These are phyloP conservation scores for Pseudolaguvia tuberculata DNA, from an alignment of 2,113 vertebrate species.

Conservation along the genomic window DNA sequence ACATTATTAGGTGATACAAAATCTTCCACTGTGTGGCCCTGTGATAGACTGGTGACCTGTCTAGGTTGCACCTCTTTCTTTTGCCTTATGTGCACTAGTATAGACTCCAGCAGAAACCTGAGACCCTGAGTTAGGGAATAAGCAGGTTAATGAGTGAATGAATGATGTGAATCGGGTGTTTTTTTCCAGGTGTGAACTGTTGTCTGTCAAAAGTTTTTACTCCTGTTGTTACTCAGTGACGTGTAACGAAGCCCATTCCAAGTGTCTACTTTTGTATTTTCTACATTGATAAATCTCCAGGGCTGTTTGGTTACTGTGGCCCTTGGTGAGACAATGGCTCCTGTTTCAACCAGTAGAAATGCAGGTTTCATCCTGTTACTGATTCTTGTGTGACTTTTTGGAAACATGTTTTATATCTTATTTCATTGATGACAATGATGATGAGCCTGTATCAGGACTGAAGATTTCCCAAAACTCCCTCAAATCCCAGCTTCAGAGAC, in stretches of 20 bases:
- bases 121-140: too few species aligned
- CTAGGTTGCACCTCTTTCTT: too few species aligned
- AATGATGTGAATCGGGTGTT: not conserved
- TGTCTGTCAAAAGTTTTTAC: not conserved
- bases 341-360: not conserved
- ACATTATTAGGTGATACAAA: too few species aligned
- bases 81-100: too few species aligned
- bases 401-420: conserved; percentile 4
- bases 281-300: not conserved
- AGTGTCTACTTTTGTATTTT: conserved; percentile 1
- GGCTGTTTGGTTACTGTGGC: not conserved
- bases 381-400: conserved; percentile 9
- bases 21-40: too few species aligned
- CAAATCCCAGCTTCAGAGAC: conserved; percentile 11
- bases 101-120: too few species aligned
- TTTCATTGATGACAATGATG: not conserved
- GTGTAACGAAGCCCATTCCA: not conserved
- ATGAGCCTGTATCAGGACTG: conserved; percentile 48
- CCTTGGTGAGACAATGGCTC: not conserved
- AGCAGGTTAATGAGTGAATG: too few species aligned
- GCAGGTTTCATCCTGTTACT: conserved; percentile 3
- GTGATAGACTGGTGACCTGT: too few species aligned
- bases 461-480: not conserved
- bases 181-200: not conserved
- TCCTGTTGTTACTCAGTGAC: not conserved